A percentile compares a stretch with the other conserved stretches of the same genome.
Evolutionary conservation across 2,888 invertebrate genomes (phyloP).

Genomic region (Antitype chi): DNA sequence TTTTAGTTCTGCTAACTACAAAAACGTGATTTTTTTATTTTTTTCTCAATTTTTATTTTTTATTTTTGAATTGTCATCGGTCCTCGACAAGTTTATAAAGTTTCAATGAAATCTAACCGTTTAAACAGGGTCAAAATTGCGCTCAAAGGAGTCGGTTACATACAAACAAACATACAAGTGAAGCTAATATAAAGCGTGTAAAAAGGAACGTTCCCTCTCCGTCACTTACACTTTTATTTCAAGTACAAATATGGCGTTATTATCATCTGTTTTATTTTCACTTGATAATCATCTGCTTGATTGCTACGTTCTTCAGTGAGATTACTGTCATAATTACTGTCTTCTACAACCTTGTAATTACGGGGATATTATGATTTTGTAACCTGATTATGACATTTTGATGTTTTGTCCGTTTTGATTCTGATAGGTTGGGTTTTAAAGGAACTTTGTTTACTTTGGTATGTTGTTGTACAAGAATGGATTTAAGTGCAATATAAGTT

Average conservation of each 20-base stretch:
- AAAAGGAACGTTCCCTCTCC: constrained; percentile 32
- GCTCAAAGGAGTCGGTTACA: too few species aligned
- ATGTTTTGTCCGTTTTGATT: neutral
- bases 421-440: neutral
- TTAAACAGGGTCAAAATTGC: too few species aligned
- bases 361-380: constrained; percentile 40
- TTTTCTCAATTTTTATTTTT: too few species aligned
- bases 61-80: too few species aligned
- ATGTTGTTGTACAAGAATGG: neutral
- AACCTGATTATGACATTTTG: constrained; percentile 13
- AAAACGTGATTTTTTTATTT: too few species aligned
- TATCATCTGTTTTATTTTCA: constrained; percentile 41
- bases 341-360: constrained; percentile 13
- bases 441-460: neutral
- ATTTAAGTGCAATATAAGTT: too few species aligned
- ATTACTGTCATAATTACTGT: constrained; percentile 28
- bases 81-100: too few species aligned
- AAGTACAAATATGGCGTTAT: constrained; percentile 39
- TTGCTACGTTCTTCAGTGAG: constrained; percentile 15
- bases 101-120: too few species aligned
- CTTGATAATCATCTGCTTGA: constrained; percentile 42
- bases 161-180: too few species aligned
- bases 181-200: too few species aligned
- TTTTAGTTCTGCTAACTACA: too few species aligned
- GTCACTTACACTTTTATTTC: constrained; percentile 56